Base-by-base conservation (phyloP, 2,888 invertebrate species). In the Caenorhabditis imperialis region DNA sequence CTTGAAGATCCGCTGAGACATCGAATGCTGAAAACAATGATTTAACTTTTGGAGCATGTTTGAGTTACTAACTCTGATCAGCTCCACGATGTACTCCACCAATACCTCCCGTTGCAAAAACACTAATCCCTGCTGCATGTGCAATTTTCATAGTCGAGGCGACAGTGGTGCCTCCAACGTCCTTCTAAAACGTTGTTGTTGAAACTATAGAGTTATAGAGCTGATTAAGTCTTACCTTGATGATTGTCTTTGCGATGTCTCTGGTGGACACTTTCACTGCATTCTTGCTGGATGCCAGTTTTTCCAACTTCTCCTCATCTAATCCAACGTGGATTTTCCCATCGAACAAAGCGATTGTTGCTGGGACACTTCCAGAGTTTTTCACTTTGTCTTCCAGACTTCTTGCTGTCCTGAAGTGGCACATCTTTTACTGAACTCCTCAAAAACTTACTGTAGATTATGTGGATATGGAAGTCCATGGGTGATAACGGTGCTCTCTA, bases 401-500 rank as follows among this genome's bases (percentile, higher is more conserved):
- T 40, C 92, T 71, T 4, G 96, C 96, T 33, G 95, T 96, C 80
- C 91, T 91, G 77, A 42, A 76, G 50, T 1, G 8, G 33, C 20
- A 10, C 14, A 44, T 16, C 25, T 8, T n/a, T 20, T 18, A 37
- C 27, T 20, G 12, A 2, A 8, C 16, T 45, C 16, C 12, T 8
- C 25, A 27, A 30, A 0, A 22, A 16, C 82, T 80, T 76, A 90
- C 91, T 93, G 90, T 51, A 95, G 90, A 90, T 99, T 99, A 55
- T 93, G 91, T 0, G 98, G 98, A 89, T 92, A 93, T 0, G 97
- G 96, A 94, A 99, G 94, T 42, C 99, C 99, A 90, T 99, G 98
- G 1, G 97, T 97, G 73, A 99, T 94, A 76, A 99, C 96, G 1
- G 99, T 95, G 7, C 96, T 96, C 91, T 99, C 99, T 81, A 99